Evolutionary conservation across 2,113 vertebrate species (phyloP).

Genomic region (Asarcornis scutulata): DNA sequence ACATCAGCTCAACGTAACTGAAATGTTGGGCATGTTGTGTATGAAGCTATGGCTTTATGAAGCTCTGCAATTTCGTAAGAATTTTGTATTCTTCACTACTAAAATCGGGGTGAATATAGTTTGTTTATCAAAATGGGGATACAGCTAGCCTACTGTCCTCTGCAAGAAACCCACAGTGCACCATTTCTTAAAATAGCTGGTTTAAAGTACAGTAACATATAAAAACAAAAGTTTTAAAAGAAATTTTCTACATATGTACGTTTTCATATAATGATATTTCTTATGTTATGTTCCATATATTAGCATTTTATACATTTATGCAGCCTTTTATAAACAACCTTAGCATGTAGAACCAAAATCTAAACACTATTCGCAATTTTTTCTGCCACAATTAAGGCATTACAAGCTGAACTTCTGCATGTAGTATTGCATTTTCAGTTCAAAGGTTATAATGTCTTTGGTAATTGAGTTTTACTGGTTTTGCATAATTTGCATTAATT

Average conservation of each 20-base stretch:
- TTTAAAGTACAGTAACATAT: neutral
- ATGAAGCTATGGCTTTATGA: neutral
- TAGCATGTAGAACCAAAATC: neutral
- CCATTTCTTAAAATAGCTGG: neutral
- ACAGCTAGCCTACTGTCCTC: neutral
- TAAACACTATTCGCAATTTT: neutral
- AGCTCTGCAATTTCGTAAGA: neutral
- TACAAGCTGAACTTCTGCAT: neutral
- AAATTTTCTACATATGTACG: neutral
- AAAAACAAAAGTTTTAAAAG: neutral
- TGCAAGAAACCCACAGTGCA: neutral
- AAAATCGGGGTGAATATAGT: neutral
- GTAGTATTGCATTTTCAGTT: slow-evolving; percentile 39
- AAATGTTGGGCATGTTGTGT: neutral
- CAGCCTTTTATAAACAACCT: neutral
- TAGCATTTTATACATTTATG: neutral
- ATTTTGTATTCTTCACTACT: neutral
- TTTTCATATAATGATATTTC: neutral
- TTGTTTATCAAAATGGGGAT: neutral
- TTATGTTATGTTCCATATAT: neutral
- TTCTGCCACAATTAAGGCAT: neutral
- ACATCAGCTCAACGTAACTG: neutral
- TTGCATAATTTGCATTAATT: slow-evolving; percentile 52
- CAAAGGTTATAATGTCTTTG: slow-evolving; percentile 51
- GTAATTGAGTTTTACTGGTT: slow-evolving; percentile 40